These are phyloP conservation scores for Parochlus steinenii DNA, from an alignment of 2,888 invertebrate species.

Conservation along the genomic window DNA sequence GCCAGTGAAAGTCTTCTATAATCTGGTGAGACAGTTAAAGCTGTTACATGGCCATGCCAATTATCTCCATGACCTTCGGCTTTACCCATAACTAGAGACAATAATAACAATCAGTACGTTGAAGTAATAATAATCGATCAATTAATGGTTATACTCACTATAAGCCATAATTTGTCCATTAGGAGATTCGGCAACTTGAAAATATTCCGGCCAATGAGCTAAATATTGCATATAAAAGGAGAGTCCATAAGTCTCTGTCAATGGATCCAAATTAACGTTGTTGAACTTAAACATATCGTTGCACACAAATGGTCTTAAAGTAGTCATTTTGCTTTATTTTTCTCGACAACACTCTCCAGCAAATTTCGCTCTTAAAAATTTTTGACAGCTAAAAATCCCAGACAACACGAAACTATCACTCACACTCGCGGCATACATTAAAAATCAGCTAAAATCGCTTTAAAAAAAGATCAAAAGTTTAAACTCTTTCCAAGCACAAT, in stretches of 20 bases:
- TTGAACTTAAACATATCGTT: constrained; percentile 91
- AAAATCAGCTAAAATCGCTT: too few species aligned
- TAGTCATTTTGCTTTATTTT: too few species aligned
- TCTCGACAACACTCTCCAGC: too few species aligned
- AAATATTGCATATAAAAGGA: constrained; percentile 96
- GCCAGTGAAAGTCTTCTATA: constrained; percentile 86
- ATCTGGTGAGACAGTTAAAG: constrained; percentile 88
- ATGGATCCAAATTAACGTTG: constrained; percentile 91
- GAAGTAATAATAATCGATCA: constrained; percentile 9
- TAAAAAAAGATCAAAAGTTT: too few species aligned
- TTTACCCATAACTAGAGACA: constrained; percentile 87
- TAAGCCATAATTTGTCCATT: constrained; percentile 97
- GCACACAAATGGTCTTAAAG: constrained; percentile 80
- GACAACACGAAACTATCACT: too few species aligned
- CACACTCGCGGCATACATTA: too few species aligned
- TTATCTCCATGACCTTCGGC: constrained; percentile 90
- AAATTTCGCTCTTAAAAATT: too few species aligned
- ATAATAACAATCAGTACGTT: neutral
- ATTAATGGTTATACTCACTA: constrained; percentile 46
- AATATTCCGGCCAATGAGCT: constrained; percentile 98
- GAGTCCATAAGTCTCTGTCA: constrained; percentile 92
- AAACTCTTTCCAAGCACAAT: too few species aligned
- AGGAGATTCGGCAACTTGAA: constrained; percentile 91
- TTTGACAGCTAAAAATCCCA: too few species aligned
- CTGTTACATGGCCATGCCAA: constrained; percentile 99